phyloP scores from a whole-genome alignment of 2,113 vertebrate species.

The Salvelinus sp. region DNA sequence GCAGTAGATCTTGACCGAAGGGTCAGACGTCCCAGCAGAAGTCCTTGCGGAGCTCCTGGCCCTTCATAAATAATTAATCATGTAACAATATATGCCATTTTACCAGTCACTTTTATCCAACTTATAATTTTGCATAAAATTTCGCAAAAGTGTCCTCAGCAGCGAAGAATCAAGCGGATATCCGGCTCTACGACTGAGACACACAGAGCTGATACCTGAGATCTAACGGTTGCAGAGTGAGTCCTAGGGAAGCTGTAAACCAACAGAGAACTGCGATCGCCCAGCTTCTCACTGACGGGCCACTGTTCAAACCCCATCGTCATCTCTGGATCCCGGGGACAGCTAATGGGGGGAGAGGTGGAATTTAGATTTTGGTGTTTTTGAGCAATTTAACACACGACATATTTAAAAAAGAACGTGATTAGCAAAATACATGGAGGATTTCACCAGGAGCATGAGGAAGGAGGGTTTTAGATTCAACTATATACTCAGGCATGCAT shows the following conservation, averaged over 20 bases:
- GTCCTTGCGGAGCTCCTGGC: slow-evolving; percentile 96
- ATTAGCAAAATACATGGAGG: no score
- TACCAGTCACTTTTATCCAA: no score
- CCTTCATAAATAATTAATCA: slow-evolving; percentile 72
- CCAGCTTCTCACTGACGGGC: slow-evolving; percentile 92
- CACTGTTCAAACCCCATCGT: slow-evolving; percentile 88
- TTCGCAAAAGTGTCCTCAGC: no score
- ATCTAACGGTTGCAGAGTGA: slow-evolving; percentile 96
- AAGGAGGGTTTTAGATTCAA: background rate
- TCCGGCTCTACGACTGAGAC: no score
- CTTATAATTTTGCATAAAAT: no score
- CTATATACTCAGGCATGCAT: background rate
- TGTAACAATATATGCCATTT: no score
- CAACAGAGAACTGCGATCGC: slow-evolving; percentile 98
- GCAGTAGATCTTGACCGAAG: slow-evolving; percentile 98
- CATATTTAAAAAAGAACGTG: no score
- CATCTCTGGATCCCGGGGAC: slow-evolving; percentile 95
- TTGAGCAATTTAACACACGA: no score
- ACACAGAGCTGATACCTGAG: slow-evolving; percentile 43
- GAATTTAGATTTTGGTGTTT: background rate
- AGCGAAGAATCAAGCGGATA: no score
- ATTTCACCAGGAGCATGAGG: background rate
- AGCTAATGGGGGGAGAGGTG: slow-evolving; percentile 68
- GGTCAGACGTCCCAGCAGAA: slow-evolving; percentile 98
- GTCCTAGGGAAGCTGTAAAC: slow-evolving; percentile 98